A percentile compares a stretch with the other conserved stretches of the same genome.
Evolutionary conservation across 2,888 invertebrate genomes (phyloP).

Genomic region (Synanthedon myopaeformis): DNA sequence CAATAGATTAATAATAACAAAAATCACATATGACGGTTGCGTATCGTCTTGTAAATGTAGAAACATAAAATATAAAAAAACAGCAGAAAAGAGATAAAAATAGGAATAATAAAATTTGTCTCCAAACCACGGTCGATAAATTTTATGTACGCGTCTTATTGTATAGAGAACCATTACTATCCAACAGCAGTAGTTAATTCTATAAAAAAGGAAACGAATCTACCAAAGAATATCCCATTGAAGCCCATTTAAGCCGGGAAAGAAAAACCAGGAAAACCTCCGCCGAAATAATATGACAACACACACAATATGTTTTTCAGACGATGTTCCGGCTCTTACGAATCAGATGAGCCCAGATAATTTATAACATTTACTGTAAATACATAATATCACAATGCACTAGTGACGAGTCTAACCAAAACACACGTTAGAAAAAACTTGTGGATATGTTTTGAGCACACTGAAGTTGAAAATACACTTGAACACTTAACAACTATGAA

Average conservation of each 20-base stretch:
- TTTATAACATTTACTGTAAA: neutral
- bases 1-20: too few relatives aligned
- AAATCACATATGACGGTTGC: too few relatives aligned
- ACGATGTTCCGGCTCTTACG: constrained; percentile 41
- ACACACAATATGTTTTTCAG: constrained; percentile 47
- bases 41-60: too few relatives aligned
- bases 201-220: constrained; percentile 41
- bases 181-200: constrained; percentile 13
- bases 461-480: neutral
- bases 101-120: constrained; percentile 3
- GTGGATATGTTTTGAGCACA: neutral
- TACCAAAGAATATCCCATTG: constrained; percentile 32
- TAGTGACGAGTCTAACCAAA: neutral
- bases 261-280: constrained; percentile 39
- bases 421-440: neutral
- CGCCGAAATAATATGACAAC: constrained; percentile 40
- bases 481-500: neutral
- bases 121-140: constrained; percentile 1
- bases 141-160: constrained; percentile 3
- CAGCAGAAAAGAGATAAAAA: neutral
- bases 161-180: neutral
- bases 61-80: too few relatives aligned
- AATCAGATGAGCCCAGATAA: constrained; percentile 18
- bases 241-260: constrained; percentile 42
- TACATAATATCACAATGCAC: too few relatives aligned